phyloP scores from a whole-genome alignment of 2,888 invertebrate genomes.

The Xestia c-nigrum region DNA sequence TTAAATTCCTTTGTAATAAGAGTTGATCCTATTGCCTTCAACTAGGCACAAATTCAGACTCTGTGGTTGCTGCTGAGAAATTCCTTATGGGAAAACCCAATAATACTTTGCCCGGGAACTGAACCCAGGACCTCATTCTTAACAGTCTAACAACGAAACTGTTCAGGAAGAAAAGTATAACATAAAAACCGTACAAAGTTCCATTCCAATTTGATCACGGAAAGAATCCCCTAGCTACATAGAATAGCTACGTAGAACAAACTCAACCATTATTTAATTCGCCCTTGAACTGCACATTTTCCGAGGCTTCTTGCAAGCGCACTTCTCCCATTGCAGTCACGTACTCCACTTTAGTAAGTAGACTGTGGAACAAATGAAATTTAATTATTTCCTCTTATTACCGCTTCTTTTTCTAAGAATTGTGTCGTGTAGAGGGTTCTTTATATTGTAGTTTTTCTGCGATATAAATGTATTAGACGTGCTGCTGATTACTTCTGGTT shows the following conservation, averaged over 20 bases:
- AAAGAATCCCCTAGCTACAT: constrained; percentile 4
- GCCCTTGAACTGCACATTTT: constrained; percentile 59
- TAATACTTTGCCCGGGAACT: too few relatives aligned
- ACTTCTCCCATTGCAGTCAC: constrained; percentile 62
- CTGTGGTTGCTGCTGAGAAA: too few relatives aligned
- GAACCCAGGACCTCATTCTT: too few relatives aligned
- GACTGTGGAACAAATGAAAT: constrained; percentile 67
- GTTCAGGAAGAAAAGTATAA: background rate
- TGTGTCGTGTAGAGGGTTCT: constrained; percentile 26
- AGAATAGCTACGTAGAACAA: constrained; percentile 33
- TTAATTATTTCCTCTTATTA: constrained; percentile 60
- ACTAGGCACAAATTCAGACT: too few relatives aligned
- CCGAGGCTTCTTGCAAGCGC: constrained; percentile 38
- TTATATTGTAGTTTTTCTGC: constrained; percentile 6
- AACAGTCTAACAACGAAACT: too few relatives aligned
- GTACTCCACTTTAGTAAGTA: constrained; percentile 62
- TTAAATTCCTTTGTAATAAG: too few relatives aligned
- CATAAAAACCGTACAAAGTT: constrained; percentile 5
- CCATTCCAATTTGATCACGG: constrained; percentile 32
- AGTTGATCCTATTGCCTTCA: too few relatives aligned
- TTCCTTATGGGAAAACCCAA: too few relatives aligned
- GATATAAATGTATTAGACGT: constrained; percentile 14
- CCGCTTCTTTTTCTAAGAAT: constrained; percentile 35
- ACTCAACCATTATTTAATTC: constrained; percentile 56
- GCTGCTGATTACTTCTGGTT: too few relatives aligned